These are phyloP conservation scores for Callithrix jacchus DNA, from an alignment of 2,113 vertebrate species.

Conservation along the genomic window DNA sequence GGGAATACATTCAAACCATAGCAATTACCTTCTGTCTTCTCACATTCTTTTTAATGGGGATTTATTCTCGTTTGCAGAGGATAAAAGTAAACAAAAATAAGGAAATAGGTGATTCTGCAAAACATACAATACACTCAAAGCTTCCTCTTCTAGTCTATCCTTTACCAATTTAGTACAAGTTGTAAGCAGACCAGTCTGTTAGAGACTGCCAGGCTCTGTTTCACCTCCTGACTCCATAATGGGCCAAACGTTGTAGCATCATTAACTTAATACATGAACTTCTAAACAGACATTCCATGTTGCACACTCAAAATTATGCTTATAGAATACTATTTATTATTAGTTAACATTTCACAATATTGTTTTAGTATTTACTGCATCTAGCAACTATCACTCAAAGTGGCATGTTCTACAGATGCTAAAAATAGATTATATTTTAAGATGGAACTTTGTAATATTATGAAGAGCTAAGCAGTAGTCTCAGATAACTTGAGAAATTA, in stretches of 20 bases:
- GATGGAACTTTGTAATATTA: background rate
- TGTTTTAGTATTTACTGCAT: background rate
- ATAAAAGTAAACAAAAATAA: background rate
- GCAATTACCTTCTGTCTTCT: background rate
- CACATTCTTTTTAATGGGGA: background rate
- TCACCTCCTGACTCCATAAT: background rate
- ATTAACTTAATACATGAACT: background rate
- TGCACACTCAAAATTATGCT: background rate
- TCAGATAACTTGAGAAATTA: slow-evolving; percentile 18
- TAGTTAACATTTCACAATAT: background rate
- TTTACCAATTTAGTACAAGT: background rate
- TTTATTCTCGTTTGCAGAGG: background rate
- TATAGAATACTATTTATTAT: background rate
- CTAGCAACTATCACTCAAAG: background rate
- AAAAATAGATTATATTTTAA: slow-evolving; percentile 37
- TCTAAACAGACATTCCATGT: background rate
- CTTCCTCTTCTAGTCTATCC: background rate
- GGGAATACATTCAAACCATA: background rate
- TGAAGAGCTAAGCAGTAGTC: background rate
- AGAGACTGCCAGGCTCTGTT: background rate
- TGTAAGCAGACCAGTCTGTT: background rate
- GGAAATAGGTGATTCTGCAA: background rate
- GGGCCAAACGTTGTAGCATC: accelerated
- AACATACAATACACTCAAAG: background rate
- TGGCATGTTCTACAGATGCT: background rate